Conservation (phyloP, 2,888 invertebrate species). For the Ectemnius cavifrons region DNA sequence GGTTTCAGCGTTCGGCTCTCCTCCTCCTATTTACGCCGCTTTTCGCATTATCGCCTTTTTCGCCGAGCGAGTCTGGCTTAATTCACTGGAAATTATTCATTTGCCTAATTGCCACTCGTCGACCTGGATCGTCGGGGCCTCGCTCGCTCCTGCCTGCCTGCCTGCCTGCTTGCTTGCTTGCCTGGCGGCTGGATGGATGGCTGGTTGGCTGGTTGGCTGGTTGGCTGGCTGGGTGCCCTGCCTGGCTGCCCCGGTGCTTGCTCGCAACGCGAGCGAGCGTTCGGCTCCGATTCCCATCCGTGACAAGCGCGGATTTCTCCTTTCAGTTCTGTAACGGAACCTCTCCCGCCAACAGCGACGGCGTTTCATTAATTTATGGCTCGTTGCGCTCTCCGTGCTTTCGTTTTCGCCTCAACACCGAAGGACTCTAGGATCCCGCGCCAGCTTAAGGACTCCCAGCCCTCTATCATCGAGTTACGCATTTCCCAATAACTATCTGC, state of each 20-base stretch:
- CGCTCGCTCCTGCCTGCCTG: constrained; percentile 36
- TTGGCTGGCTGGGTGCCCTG: neutral
- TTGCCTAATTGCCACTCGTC: constrained; percentile 69
- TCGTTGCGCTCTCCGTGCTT: neutral
- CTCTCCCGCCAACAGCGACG: constrained; percentile 36
- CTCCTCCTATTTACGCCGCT: constrained; percentile 59
- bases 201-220: too few relatives aligned
- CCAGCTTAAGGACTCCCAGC: neutral
- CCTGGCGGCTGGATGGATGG: too few relatives aligned
- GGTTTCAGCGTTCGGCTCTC: constrained; percentile 19
- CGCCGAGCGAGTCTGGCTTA: constrained; percentile 57
- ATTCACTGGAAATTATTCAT: constrained; percentile 69
- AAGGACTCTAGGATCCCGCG: neutral
- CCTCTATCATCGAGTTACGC: neutral
- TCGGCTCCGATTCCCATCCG: constrained; percentile 49
- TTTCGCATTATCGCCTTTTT: constrained; percentile 66
- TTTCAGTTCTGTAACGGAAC: constrained; percentile 32
- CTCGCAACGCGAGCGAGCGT: constrained; percentile 6
- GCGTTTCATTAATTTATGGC: constrained; percentile 25
- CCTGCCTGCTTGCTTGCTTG: too few relatives aligned
- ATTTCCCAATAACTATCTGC: too few relatives aligned
- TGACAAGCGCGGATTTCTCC: constrained; percentile 44
- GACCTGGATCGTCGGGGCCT: constrained; percentile 56
- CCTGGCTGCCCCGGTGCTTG: constrained; percentile 7
- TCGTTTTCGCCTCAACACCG: neutral